Conservation (phyloP, 2,797 vertebrate genomes). For the Brachyrhaphis roseni region DNA sequence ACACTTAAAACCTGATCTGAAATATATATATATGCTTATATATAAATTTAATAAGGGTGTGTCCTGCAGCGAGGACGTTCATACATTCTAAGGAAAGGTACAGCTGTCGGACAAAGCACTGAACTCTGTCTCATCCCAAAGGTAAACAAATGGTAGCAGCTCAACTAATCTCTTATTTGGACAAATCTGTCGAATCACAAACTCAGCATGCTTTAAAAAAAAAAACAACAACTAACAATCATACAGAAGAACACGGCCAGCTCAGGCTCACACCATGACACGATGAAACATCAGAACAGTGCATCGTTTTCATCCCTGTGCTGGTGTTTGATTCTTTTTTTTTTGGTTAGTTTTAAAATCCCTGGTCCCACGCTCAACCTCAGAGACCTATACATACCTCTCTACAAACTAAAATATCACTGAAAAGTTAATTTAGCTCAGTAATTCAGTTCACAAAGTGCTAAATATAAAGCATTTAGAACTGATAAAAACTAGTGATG, state of each 20-base stretch:
- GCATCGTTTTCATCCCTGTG: constrained; percentile 71
- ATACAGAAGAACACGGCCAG: constrained; percentile 61
- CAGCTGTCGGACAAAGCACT: constrained; percentile 62
- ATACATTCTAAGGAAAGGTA: constrained; percentile 81
- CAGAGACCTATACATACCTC: constrained; percentile 16
- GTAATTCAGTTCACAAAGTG: background rate
- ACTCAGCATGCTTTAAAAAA: constrained; percentile 63
- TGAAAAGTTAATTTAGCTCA: background rate
- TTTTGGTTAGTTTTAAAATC: constrained; percentile 71
- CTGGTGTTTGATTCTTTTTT: constrained; percentile 75
- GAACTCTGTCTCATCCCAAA: constrained; percentile 55
- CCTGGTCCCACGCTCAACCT: constrained; percentile 57
- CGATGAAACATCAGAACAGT: constrained; percentile 56
- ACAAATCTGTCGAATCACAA: constrained; percentile 67
- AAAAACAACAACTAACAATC: constrained; percentile 29
- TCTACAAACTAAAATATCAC: background rate
- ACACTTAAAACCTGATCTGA: constrained; percentile 70
- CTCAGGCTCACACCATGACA: constrained; percentile 52
- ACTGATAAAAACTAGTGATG: no score
- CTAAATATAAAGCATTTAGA: background rate
- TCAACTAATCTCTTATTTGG: constrained; percentile 71
- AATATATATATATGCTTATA: constrained; percentile 29
- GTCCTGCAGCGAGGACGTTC: constrained; percentile 49
- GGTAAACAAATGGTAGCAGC: constrained; percentile 69
- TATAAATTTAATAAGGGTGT: constrained; percentile 54